Evolutionary conservation across 2,797 vertebrate genomes (phyloP).

Genomic region (Erpetoichthys calabaricus): DNA sequence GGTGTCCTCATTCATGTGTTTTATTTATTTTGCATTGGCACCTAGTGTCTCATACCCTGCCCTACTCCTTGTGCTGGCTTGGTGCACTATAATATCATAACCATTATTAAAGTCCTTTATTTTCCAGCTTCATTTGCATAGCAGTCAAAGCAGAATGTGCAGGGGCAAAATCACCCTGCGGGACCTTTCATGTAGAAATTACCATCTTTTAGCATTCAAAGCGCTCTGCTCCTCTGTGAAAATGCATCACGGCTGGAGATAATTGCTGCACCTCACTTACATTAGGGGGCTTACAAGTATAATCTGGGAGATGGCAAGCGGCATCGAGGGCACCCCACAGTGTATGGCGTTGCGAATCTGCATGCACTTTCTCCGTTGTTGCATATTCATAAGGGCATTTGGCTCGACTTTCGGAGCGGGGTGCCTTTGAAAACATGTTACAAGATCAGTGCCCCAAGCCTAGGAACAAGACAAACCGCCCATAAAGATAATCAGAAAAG

Average conservation of each 20-base stretch:
- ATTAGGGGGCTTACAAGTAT: conserved; percentile 48
- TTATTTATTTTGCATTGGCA: no score
- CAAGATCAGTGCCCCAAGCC: conserved; percentile 24
- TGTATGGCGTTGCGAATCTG: conserved; percentile 40
- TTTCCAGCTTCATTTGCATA: conserved; percentile 50
- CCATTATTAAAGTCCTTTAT: conserved; percentile 7
- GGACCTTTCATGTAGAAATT: conserved; percentile 43
- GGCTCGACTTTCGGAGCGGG: conserved; percentile 38
- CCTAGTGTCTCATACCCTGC: neutral
- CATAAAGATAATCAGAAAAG: conserved; percentile 26
- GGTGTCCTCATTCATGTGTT: no score
- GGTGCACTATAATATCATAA: conserved; percentile 1
- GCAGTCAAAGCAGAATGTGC: conserved; percentile 57
- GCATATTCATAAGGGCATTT: conserved; percentile 48
- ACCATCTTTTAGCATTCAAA: conserved; percentile 38
- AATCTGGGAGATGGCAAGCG: conserved; percentile 47
- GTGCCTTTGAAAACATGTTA: conserved; percentile 37
- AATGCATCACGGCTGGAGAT: conserved; percentile 43
- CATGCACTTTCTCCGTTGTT: conserved; percentile 33
- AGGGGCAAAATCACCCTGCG: conserved; percentile 50
- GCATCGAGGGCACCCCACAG: conserved; percentile 44
- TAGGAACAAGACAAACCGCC: conserved; percentile 26
- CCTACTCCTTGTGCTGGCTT: neutral
- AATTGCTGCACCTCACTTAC: conserved; percentile 36
- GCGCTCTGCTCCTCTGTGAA: conserved; percentile 37